Evolutionary conservation across 2,113 vertebrate species (phyloP).

Genomic region (Thamnaconus septentrionalis): DNA sequence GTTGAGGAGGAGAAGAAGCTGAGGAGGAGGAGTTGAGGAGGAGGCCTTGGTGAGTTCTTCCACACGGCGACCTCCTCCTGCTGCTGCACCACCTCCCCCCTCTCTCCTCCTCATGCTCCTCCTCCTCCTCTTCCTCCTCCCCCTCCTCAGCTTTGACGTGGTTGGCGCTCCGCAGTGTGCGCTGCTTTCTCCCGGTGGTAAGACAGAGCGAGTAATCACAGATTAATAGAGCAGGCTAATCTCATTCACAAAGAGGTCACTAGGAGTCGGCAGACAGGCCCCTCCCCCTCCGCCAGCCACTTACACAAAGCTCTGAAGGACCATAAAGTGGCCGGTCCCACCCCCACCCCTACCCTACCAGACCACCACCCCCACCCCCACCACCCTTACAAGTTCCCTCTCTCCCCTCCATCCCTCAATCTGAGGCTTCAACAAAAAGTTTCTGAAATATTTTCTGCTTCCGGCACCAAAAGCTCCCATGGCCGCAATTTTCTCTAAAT

Average conservation of each 20-base stretch:
- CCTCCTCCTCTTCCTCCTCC: no score
- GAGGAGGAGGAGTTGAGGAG: neutral
- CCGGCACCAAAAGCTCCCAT: no score
- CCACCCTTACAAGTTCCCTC: slow-evolving; percentile 12
- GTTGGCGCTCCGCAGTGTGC: slow-evolving; percentile 36
- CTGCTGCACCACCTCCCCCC: no score
- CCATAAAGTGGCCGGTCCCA: slow-evolving; percentile 14
- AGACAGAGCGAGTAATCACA: slow-evolving; percentile 70
- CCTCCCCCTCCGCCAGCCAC: slow-evolving; percentile 41
- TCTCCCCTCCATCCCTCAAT: slow-evolving; percentile 3
- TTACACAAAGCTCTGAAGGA: slow-evolving; percentile 34
- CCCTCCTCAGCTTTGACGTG: slow-evolving; percentile 32
- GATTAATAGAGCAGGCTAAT: slow-evolving; percentile 78
- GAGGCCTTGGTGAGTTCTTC: slow-evolving; percentile 45
- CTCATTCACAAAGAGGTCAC: slow-evolving; percentile 70
- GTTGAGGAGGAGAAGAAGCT: neutral
- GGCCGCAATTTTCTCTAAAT: no score
- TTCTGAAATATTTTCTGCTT: no score
- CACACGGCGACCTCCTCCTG: slow-evolving; percentile 15
- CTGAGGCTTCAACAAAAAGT: no score
- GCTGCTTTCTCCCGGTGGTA: slow-evolving; percentile 30
- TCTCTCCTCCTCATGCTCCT: no score
- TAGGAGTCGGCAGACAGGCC: slow-evolving; percentile 44
- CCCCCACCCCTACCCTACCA: neutral
- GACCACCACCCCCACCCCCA: neutral